Evolutionary conservation across 1,140 invertebrate genomes (phyloP), one percentile per base, ranked within the genome.

Genomic region (Trinorchestia longiramus): DNA sequence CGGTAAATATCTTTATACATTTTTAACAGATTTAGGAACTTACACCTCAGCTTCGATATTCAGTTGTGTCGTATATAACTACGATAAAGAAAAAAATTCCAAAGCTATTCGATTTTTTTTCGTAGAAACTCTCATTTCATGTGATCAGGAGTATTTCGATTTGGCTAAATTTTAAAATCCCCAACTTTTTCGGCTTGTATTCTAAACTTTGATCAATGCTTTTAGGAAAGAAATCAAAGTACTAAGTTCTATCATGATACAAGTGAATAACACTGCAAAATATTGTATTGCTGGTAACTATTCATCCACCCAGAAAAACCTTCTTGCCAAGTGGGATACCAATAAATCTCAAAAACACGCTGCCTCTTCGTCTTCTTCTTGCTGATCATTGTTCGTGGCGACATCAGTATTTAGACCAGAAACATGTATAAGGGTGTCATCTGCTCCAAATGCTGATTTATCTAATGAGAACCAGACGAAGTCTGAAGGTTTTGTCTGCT

Each of bases 401-500:
- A 77, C 62, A 23, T 23, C 47, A 53, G 47, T 77, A 77, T 77
- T 77, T 77, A 23, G 62, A 28, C 36, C 47, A 53, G 47, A 19
- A 11, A 6, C 62, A 36, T 23, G 62, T 77, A 77, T 28, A 23
- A 77, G 15, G 62, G 62, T 77, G 28, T 77, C 62, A 77, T 36
- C 28, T 77, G 62, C 28, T 28, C 62, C 62, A 77, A 77, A 77
- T 77, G 62, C 28, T 77, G 62, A 77, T 77, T 77, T 23, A 77
- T 77, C 62, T 77, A 77, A 77, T 77, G 62, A 77, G 62, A 77
- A 77, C 62, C 88, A 91, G 88, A 43, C 88, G 36, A 15, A 42
- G 88, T 43, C 43, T 91, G 88, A 91, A 91, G 88, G 43, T 42
- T 42, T 91, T 42, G 88, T 91, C 88, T 91, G 88, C 41, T 42